Base-by-base conservation (phyloP, 2,113 vertebrate species). In the Bos taurus region DNA sequence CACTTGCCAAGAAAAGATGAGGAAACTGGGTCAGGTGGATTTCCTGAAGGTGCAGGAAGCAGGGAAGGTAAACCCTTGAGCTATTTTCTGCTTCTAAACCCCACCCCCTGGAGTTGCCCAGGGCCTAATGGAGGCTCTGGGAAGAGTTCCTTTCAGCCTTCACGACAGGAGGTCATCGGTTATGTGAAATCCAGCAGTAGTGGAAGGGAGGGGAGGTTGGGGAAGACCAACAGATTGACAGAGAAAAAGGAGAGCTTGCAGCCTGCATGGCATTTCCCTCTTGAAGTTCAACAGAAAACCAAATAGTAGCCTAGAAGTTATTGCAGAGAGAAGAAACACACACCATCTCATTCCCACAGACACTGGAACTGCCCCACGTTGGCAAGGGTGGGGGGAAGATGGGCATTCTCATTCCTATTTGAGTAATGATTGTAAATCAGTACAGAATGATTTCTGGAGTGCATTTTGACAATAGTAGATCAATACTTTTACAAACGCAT, bases 1-100 rank as follows among this genome's bases (percentile, higher is more conserved):
- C 90, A 93, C 71, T 97, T 85, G 60, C 95, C 78, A 88, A 98
- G 43, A 97, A 48, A 84, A 91, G 43, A 94, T 97, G 93, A 93
- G 15, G 0, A 97, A 97, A 97, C 60, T 89, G 81, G 95, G 90
- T 89, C 62, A 7, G 57, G 54, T 97, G 96, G 59, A 36, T 2
- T 96, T 97, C 93, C 93, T 98, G 97, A 97, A 97, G 30, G 17
- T 88, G 17, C 6, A 8, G 94, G 71, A 92, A 97, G 15, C 80
- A 82, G 59, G 50, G 67, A 94, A 81, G 84, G 54, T 96, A 96
- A 95, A 85, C 43, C 50, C 80, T 64, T 46, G 17, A 74, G 19
- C 46, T 95, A 33, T 91, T 97, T 94, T 90, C 92, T 98, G 7
- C 88, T 93, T 94, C n/a, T 88, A 2, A 43, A 36, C 23, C 11